A percentile compares a stretch with the other conserved stretches of the same genome.
These are phyloP conservation scores for Oligia latruncula DNA, from an alignment of 2,888 invertebrate genomes.

Conservation along the genomic window DNA sequence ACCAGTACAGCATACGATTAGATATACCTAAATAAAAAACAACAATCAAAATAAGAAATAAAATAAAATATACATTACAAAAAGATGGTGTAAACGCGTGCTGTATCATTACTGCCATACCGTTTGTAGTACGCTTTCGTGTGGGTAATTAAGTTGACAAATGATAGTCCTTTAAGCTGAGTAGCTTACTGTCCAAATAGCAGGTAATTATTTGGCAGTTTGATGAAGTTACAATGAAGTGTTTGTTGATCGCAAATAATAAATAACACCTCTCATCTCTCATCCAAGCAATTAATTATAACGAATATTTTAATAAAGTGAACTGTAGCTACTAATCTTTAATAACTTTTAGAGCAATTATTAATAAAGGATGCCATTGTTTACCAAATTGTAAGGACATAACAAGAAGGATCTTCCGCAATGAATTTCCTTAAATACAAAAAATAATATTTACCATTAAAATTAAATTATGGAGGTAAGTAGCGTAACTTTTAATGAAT, in stretches of 20 bases:
- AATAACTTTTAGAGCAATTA: neutral
- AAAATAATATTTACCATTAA: constrained; percentile 31
- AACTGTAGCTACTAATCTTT: neutral
- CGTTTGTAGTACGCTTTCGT: neutral
- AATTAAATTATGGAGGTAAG: constrained; percentile 35
- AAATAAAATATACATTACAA: too few species aligned
- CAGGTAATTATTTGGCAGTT: neutral
- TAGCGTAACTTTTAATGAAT: constrained; percentile 45
- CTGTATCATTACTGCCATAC: constrained; percentile 17
- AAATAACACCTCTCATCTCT: neutral
- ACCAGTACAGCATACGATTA: too few species aligned
- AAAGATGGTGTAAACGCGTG: neutral
- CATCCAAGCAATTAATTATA: neutral
- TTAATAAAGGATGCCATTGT: neutral
- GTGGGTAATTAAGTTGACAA: neutral
- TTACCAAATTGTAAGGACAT: neutral
- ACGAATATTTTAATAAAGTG: neutral
- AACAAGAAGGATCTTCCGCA: constrained; percentile 10
- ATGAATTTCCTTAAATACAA: constrained; percentile 13
- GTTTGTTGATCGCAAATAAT: neutral
- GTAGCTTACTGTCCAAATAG: neutral
- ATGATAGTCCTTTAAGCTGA: neutral
- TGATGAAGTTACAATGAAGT: neutral
- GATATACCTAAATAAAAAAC: too few species aligned
- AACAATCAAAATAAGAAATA: too few species aligned